Conservation (phyloP, 2,888 invertebrate genomes). For the Trisateles emortualis region DNA sequence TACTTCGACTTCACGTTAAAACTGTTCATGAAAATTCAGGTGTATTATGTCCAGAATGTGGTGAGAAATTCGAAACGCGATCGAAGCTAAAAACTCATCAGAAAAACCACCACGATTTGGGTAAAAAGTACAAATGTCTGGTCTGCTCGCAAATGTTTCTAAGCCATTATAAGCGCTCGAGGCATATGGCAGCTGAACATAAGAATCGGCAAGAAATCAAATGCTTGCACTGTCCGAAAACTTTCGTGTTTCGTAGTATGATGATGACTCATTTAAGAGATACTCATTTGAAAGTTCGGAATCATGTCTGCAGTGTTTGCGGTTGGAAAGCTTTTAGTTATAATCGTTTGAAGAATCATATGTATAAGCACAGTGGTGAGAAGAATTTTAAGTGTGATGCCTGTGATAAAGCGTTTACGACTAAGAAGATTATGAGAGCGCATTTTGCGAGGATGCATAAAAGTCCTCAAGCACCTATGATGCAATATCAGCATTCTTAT, state of each 20-base stretch:
- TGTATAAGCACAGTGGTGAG: conserved; percentile 82
- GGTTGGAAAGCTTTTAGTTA: conserved; percentile 79
- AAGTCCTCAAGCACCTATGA: conserved; percentile 46
- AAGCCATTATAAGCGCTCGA: conserved; percentile 74
- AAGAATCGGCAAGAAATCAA: conserved; percentile 75
- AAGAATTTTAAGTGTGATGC: conserved; percentile 79
- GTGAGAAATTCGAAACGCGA: conserved; percentile 80
- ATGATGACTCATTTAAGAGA: conserved; percentile 81
- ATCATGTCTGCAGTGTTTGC: conserved; percentile 74
- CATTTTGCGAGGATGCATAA: conserved; percentile 79
- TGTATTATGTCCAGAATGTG: conserved; percentile 73
- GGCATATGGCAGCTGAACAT: conserved; percentile 78
- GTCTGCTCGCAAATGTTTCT: conserved; percentile 74
- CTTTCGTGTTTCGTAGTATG: conserved; percentile 78
- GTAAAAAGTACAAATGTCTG: conserved; percentile 84
- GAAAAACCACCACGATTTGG: conserved; percentile 73
- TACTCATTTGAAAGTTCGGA: conserved; percentile 75
- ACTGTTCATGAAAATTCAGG: conserved; percentile 72
- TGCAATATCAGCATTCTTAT: conserved; percentile 63
- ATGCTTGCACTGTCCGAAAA: conserved; percentile 78
- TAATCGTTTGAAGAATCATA: conserved; percentile 82
- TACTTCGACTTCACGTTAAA: conserved; percentile 72
- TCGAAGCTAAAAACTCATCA: conserved; percentile 82
- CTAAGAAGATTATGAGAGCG: conserved; percentile 78
- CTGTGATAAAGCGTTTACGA: conserved; percentile 78